Conservation (phyloP, 2,113 vertebrate species). For the Halcyon senegalensis region DNA sequence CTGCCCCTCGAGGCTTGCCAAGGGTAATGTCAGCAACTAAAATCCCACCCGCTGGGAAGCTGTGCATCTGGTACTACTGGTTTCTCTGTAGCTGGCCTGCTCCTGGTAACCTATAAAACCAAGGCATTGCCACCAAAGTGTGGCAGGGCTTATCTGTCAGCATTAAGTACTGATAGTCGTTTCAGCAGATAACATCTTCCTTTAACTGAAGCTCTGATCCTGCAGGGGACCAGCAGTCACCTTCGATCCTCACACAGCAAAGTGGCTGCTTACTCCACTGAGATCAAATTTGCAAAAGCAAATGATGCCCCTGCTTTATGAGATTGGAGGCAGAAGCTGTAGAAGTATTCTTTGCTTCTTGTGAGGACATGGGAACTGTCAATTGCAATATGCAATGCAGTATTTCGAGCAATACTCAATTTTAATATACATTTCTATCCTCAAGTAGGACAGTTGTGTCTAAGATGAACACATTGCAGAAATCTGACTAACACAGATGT, state of each 20-base stretch:
- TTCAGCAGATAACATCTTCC: neutral
- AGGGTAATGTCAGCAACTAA: neutral
- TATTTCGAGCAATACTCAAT: neutral
- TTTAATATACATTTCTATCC: neutral
- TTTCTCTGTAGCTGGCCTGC: neutral
- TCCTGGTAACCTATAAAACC: neutral
- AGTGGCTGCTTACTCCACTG: neutral
- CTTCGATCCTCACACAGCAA: neutral
- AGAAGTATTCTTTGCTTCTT: neutral
- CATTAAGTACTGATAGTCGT: neutral
- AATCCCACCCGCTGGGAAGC: neutral
- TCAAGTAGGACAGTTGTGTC: neutral
- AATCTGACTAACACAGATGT: neutral
- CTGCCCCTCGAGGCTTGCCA: neutral
- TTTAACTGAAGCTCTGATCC: neutral
- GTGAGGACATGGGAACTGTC: neutral
- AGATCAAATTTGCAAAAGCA: neutral
- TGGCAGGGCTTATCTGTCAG: neutral
- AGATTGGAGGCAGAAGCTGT: neutral
- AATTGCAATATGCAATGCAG: neutral
- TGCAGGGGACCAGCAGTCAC: neutral
- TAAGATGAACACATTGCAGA: neutral
- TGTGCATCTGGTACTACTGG: neutral
- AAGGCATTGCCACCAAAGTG: neutral
- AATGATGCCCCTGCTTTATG: neutral